These are phyloP conservation scores for Oxytorus armatus DNA, from an alignment of 2,888 invertebrate genomes.

Conservation along the genomic window DNA sequence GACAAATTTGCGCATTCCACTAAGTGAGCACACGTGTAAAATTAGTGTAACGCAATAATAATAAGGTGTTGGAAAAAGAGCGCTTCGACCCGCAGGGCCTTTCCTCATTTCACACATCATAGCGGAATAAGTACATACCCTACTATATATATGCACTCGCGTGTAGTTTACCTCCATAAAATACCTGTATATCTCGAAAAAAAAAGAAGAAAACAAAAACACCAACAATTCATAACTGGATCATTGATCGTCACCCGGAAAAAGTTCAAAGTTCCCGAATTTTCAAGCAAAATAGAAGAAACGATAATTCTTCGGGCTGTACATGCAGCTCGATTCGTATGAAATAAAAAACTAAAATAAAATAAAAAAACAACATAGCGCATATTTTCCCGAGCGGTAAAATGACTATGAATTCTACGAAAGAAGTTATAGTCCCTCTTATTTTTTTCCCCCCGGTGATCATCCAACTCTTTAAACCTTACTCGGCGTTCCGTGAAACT, in stretches of 20 bases:
- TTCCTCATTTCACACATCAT: slow-evolving; percentile 63
- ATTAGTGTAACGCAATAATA: slow-evolving; percentile 14
- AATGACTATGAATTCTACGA: slow-evolving; percentile 33
- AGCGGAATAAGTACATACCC: slow-evolving; percentile 21
- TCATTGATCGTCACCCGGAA: slow-evolving; percentile 26
- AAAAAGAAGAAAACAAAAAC: slow-evolving; percentile 19
- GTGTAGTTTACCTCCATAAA: slow-evolving; percentile 1
- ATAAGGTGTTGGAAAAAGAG: slow-evolving; percentile 31
- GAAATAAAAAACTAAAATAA: no score
- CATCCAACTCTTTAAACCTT: neutral
- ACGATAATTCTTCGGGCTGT: no score
- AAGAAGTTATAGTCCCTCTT: slow-evolving; percentile 25
- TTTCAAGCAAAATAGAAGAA: slow-evolving; percentile 12
- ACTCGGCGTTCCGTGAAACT: slow-evolving; percentile 10
- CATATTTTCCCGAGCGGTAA: slow-evolving; percentile 22
- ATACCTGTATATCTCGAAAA: neutral
- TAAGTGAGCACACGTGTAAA: slow-evolving; percentile 21
- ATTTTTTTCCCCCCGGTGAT: neutral
- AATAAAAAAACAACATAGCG: no score
- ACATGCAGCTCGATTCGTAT: no score
- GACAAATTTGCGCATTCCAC: slow-evolving; percentile 5
- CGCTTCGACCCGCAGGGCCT: slow-evolving; percentile 47
- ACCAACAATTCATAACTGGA: slow-evolving; percentile 40
- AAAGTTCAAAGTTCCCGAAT: neutral
- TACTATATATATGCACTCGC: neutral